Evolutionary conservation across 2,113 vertebrate genomes (phyloP), one percentile per base, ranked within the genome.

Genomic region (Calonectris borealis): DNA sequence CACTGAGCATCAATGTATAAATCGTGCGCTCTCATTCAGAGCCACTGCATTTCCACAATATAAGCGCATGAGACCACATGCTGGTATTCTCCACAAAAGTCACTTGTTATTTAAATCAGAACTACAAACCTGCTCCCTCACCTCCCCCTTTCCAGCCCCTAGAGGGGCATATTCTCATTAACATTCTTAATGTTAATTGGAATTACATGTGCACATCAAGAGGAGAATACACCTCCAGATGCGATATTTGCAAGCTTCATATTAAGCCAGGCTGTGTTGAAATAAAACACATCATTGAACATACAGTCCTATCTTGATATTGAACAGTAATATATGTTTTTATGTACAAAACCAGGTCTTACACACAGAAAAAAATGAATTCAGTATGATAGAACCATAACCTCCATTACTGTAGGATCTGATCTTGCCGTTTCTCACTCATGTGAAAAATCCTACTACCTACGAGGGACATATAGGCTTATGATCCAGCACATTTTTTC

Each of bases 71-170:
- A 86, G 95, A 93, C 96, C 97, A 92, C 96, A 97, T 86, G 96
- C 97, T 96, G 97, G 85, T 77, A 73, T 85, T 96, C 96, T 88
- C 93, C 96, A 92, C 86, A 95, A 97, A 97, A 98, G 96, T 98
- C 97, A 93, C 97, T 97, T 94, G 97, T 97, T 97, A 96, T 98
- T 98, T 97, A 97, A 98, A 97, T 97, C 96, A 93, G 96, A 97
- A 95, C 90, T 82, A 95, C 97, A 97, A 94, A 94, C 96, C 95
- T 95, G 93, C 96, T 97, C 95, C 95, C 88, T 84, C 73, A 36
- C 95, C 68, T 75, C 88, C 88, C 94, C 88, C 93, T 70, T 88
- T 97, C 65, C 92, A 96, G 58, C 83, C 10, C 82, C 96, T 92
- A 76, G 86, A 97, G 94, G 91, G 93, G 95, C 91, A 86, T 96